These are phyloP conservation scores for Scaptomyza tumidula DNA, from an alignment of 2,888 invertebrate genomes.

Conservation along the genomic window DNA sequence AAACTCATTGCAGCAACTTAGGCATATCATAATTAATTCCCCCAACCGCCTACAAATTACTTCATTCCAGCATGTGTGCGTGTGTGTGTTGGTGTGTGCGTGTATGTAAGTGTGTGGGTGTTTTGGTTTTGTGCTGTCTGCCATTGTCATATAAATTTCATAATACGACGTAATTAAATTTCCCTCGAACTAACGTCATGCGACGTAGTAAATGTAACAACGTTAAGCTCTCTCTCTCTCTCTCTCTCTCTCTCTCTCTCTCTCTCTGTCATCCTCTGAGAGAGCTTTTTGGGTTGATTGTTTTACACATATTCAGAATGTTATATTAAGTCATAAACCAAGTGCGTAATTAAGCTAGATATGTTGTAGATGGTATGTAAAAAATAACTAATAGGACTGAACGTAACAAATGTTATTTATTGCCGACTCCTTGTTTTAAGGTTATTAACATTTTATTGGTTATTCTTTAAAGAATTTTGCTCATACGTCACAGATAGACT, in stretches of 20 bases:
- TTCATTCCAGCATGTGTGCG: constrained; percentile 16
- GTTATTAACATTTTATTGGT: constrained; percentile 70
- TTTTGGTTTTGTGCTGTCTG: constrained; percentile 36
- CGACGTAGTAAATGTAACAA: constrained; percentile 47
- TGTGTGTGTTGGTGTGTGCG: constrained; percentile 12
- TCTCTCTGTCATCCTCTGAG: no score
- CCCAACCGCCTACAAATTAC: constrained; percentile 47
- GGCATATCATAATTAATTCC: constrained; percentile 83
- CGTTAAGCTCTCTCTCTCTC: constrained; percentile 58
- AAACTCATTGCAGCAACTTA: constrained; percentile 70
- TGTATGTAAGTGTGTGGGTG: constrained; percentile 16
- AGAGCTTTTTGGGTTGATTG: constrained; percentile 25
- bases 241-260: neutral
- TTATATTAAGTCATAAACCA: constrained; percentile 79
- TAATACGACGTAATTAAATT: constrained; percentile 83
- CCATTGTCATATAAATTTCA: constrained; percentile 83
- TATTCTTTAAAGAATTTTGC: constrained; percentile 59
- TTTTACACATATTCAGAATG: constrained; percentile 40
- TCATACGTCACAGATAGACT: constrained; percentile 50
- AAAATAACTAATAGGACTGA: neutral
- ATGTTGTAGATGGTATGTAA: constrained; percentile 3
- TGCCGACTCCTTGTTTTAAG: constrained; percentile 34
- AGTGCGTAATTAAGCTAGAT: constrained; percentile 74
- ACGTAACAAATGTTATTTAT: constrained; percentile 53
- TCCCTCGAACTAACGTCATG: constrained; percentile 66